Evolutionary conservation across 2,797 vertebrate species (phyloP), one percentile per base, ranked within the genome.

Genomic region (Otolemur crassicaudatus): DNA sequence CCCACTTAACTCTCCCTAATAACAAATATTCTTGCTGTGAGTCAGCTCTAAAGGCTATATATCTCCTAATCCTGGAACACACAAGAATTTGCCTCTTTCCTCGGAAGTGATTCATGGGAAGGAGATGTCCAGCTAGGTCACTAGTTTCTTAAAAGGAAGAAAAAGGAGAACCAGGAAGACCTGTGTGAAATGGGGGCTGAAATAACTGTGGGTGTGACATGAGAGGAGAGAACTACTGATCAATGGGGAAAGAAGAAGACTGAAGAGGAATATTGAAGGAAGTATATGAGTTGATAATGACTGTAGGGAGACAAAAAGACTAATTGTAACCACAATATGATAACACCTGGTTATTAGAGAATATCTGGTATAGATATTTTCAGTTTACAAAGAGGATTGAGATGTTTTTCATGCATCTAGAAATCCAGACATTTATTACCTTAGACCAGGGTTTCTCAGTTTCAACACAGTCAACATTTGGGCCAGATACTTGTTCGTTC

Each of bases 351-450:
- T 53, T 53, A 53, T 53, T 53, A 53, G 49, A 61, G 58, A 43
- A 76, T 14, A 79, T 53, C 63, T 58, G 7, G 43, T 13, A 14
- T 49, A 13, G 13, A 16, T 31, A 5, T 56, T 90, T 94, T 87
- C 76, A 8, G 83, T 37, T 90, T 90, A 76, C 37, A 73, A 77
- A n/a, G 56, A 34, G 29, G 34, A 16, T 29, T 94, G 13, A 69
- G 27, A 43, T 92, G 80, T 87, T 58, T 10, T 75, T 46, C 80
- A 34, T n/a, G 29, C 60, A 90, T 90, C 43, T 89, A 86, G 58
- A 95, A 94, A 82, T 46, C 7, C n/a, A 82, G 82, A 77, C 25
- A 53, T 61, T 19, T 37, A 72, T 92, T 93, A 16, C n/a, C 31
- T 17, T 82, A 46, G 31, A 76, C 22, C 17, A 88, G 14, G 3